phyloP scores from a whole-genome alignment of 2,888 invertebrate genomes.

The Taenaris catops region DNA sequence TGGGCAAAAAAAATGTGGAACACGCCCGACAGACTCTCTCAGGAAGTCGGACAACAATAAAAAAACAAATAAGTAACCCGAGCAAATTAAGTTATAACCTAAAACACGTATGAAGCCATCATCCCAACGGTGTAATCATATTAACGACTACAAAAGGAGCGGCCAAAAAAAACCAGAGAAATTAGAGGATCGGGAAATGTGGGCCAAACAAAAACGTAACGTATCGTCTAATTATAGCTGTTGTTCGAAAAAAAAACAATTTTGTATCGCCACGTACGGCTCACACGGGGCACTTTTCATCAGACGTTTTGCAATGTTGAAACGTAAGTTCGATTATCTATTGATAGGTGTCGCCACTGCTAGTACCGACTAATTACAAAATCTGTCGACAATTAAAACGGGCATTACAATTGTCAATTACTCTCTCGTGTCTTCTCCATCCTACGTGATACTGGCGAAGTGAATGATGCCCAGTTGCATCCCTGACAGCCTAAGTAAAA shows the following conservation, averaged over 20 bases:
- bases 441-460: too few relatives aligned
- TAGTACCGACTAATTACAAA: too few relatives aligned
- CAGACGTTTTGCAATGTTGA: constrained; percentile 2
- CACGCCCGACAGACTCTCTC: constrained; percentile 62
- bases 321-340: too few relatives aligned
- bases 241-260: constrained; percentile 77
- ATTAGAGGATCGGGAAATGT: constrained; percentile 79
- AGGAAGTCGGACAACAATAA: constrained; percentile 74
- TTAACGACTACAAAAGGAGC: constrained; percentile 79
- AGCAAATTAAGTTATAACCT: constrained; percentile 80
- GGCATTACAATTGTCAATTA: too few relatives aligned
- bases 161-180: constrained; percentile 75
- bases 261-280: constrained; percentile 57
- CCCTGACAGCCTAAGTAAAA: too few relatives aligned
- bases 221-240: constrained; percentile 78
- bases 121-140: constrained; percentile 79
- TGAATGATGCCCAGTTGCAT: too few relatives aligned
- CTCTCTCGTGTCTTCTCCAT: too few relatives aligned
- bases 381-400: too few relatives aligned
- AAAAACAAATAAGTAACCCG: constrained; percentile 75
- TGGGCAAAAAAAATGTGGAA: constrained; percentile 62
- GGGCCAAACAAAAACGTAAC: constrained; percentile 80
- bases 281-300: constrained; percentile 53
- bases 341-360: too few relatives aligned
- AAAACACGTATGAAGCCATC: constrained; percentile 80